Percentiles rank a stretch among this genome's conserved stretches.
phyloP scores from a whole-genome alignment of 2,797 vertebrate species.

The Cottoperca gobio region DNA sequence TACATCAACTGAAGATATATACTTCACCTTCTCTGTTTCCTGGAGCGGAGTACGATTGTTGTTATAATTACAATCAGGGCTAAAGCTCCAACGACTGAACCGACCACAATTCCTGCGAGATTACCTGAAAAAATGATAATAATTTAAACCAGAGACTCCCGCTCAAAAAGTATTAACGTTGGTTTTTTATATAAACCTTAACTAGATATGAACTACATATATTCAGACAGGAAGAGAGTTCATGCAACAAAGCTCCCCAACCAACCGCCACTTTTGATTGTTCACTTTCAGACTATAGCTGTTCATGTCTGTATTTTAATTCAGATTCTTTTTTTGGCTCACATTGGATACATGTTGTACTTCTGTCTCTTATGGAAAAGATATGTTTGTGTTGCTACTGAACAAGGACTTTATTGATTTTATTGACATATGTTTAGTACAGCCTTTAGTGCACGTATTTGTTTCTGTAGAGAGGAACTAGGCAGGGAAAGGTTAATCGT shows the following conservation, averaged over 20 bases:
- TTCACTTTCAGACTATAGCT: background rate
- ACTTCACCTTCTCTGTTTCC: conserved; percentile 72
- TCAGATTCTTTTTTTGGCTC: background rate
- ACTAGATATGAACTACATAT: background rate
- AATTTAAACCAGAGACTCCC: background rate
- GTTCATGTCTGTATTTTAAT: background rate
- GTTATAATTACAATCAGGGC: conserved; percentile 67
- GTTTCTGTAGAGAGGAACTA: background rate
- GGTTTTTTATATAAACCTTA: background rate
- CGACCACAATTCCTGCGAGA: conserved; percentile 79
- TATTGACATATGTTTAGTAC: background rate
- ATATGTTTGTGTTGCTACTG: background rate
- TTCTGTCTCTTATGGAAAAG: background rate
- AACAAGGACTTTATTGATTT: background rate
- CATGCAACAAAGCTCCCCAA: background rate
- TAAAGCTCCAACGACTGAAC: conserved; percentile 80
- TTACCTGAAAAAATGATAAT: conserved; percentile 77
- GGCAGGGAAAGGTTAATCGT: background rate
- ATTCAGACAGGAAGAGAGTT: conserved; percentile 3
- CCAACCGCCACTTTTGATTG: background rate
- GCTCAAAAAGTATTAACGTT: background rate
- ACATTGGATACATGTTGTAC: background rate
- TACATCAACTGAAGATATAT: background rate
- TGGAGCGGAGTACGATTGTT: conserved; percentile 66
- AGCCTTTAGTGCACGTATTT: background rate